These are phyloP conservation scores for Delia radicum DNA, from an alignment of 1,140 invertebrate genomes.

Conservation along the genomic window DNA sequence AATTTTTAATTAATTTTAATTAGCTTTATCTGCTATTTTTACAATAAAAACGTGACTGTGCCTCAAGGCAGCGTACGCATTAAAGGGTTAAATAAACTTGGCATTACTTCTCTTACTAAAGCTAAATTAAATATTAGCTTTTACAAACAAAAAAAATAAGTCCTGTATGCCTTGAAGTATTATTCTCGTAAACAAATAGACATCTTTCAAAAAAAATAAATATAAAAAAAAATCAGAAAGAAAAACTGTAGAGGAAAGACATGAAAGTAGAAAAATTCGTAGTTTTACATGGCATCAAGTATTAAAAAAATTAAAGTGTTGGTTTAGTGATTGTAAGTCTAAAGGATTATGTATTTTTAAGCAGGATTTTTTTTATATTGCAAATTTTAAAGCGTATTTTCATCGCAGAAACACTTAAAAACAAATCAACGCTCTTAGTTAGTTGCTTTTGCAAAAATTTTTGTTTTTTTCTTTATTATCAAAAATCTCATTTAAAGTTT, in stretches of 20 bases:
- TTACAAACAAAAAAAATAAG: background rate
- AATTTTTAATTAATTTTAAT: no score
- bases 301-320: background rate
- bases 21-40: no score
- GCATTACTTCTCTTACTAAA: no score
- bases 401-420: background rate
- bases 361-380: background rate
- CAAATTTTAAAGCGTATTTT: background rate
- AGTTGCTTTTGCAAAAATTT: no score
- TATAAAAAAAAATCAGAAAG: background rate
- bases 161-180: background rate
- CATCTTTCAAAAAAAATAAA: background rate
- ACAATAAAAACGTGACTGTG: no score
- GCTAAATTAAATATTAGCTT: no score
- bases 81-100: no score
- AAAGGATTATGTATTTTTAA: background rate
- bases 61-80: no score
- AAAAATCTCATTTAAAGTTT: slow-evolving; percentile 24
- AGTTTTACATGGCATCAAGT: background rate
- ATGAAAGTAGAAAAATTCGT: background rate
- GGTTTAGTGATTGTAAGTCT: background rate
- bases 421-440: background rate
- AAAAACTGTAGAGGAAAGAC: background rate
- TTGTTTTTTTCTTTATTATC: no score
- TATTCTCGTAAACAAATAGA: background rate